phyloP scores from a whole-genome alignment of 2,888 invertebrate species.

The Neocrepidodera transversa region DNA sequence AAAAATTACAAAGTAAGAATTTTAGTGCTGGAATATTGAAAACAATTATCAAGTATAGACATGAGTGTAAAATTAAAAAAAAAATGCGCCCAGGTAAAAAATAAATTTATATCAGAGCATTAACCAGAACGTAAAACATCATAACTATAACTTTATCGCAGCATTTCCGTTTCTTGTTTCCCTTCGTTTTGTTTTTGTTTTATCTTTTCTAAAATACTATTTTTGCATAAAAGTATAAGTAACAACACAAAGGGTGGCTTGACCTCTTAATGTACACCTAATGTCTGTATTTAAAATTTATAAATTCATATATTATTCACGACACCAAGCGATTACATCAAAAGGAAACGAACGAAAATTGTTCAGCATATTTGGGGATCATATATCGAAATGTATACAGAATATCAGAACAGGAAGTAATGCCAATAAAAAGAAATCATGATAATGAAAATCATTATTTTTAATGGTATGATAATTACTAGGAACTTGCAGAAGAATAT shows the following conservation, averaged over 20 bases:
- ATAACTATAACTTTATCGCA: conserved; percentile 2
- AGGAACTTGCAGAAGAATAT: too few relatives aligned
- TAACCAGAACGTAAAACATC: not conserved
- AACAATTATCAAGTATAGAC: too few relatives aligned
- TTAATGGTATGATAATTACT: too few relatives aligned
- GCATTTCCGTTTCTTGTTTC: conserved; percentile 13
- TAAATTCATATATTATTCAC: conserved; percentile 25
- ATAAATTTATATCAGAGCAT: conserved; percentile 2
- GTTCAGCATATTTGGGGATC: conserved; percentile 14
- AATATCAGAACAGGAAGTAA: conserved; percentile 12
- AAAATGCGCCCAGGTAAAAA: conserved; percentile 1
- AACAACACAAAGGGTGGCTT: conserved; percentile 18
- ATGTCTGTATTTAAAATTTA: conserved; percentile 9
- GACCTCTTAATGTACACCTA: conserved; percentile 17
- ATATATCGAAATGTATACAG: conserved; percentile 11
- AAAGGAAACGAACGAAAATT: conserved; percentile 19
- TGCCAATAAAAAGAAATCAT: not conserved
- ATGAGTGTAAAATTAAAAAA: not conserved
- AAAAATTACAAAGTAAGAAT: too few relatives aligned
- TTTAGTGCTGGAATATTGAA: too few relatives aligned
- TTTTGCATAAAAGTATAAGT: conserved; percentile 21
- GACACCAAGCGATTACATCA: conserved; percentile 14
- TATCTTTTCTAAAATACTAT: not conserved
- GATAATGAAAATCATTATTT: too few relatives aligned
- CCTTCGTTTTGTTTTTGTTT: not conserved